phyloP scores from a whole-genome alignment of 1,140 invertebrate species.

The Drosophila rhopaloa region DNA sequence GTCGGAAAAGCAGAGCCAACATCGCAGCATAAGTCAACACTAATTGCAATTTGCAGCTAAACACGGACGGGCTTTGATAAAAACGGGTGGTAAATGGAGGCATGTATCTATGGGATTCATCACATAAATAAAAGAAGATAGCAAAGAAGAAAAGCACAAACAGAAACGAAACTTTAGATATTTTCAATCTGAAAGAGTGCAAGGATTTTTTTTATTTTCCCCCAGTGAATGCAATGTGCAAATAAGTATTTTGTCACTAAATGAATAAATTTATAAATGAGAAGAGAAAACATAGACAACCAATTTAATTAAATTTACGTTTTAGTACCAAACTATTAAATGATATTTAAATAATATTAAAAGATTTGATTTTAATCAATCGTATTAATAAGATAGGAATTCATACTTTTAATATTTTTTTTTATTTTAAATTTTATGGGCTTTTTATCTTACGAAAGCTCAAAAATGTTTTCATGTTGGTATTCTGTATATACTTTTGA shows the following conservation, averaged over 20 bases:
- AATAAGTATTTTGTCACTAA: neutral
- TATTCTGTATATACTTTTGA: no score
- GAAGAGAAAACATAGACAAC: neutral
- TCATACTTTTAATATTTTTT: no score
- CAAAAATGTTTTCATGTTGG: no score
- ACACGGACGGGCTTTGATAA: conserved; percentile 25
- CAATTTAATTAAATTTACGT: no score
- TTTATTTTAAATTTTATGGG: no score
- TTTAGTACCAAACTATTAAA: no score
- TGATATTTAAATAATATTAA: no score
- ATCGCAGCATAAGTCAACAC: conserved; percentile 77
- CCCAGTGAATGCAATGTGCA: neutral
- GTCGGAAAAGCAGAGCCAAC: conserved; percentile 16
- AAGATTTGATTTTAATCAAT: no score
- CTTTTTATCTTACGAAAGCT: no score
- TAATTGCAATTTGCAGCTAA: conserved; percentile 78
- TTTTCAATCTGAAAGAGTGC: conserved; percentile 32
- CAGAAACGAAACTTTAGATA: conserved; percentile 19
- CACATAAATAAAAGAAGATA: conserved; percentile 28
- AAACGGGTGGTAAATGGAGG: neutral
- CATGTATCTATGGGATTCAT: conserved; percentile 20
- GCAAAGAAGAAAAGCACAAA: conserved; percentile 8
- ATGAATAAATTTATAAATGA: neutral
- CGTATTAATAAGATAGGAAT: no score
- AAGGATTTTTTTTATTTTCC: conserved; percentile 27